Percentiles rank a stretch among this genome's conserved stretches.
phyloP scores from a whole-genome alignment of 2,797 vertebrate species.

The Poeciliopsis infans region DNA sequence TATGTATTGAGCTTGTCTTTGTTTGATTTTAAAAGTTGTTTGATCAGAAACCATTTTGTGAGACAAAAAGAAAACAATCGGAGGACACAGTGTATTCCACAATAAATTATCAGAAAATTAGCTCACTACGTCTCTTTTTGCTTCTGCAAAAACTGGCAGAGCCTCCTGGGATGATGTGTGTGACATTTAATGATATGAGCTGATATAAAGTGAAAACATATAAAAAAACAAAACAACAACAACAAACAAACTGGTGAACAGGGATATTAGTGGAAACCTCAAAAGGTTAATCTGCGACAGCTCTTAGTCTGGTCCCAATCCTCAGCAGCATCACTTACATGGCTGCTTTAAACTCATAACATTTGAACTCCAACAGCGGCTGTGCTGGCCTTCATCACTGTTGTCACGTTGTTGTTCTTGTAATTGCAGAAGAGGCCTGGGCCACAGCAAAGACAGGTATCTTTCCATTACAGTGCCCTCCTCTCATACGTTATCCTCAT shows the following conservation, averaged over 20 bases:
- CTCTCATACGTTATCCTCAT: conserved; percentile 57
- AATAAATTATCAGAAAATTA: neutral
- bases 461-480: conserved; percentile 49
- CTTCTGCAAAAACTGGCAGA: neutral
- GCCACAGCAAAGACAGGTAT: conserved; percentile 51
- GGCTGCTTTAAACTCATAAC: conserved; percentile 22
- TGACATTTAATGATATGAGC: conserved; percentile 56
- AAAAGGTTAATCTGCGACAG: conserved; percentile 18
- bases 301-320: conserved; percentile 34
- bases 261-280: conserved; percentile 13
- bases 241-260: neutral
- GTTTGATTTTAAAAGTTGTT: neutral
- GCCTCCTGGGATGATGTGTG: conserved; percentile 28
- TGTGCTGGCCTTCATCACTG: conserved; percentile 46
- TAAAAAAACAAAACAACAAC: no score
- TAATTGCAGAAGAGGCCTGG: conserved; percentile 29
- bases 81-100: neutral
- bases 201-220: conserved; percentile 50
- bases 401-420: conserved; percentile 31
- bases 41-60: neutral
- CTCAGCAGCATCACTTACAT: conserved; percentile 29
- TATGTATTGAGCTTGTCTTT: neutral
- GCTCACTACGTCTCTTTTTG: conserved; percentile 1
- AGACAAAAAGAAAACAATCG: neutral
- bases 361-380: conserved; percentile 32